phyloP scores from a whole-genome alignment of 2,888 invertebrate species.

The Lasioglossum vierecki region DNA sequence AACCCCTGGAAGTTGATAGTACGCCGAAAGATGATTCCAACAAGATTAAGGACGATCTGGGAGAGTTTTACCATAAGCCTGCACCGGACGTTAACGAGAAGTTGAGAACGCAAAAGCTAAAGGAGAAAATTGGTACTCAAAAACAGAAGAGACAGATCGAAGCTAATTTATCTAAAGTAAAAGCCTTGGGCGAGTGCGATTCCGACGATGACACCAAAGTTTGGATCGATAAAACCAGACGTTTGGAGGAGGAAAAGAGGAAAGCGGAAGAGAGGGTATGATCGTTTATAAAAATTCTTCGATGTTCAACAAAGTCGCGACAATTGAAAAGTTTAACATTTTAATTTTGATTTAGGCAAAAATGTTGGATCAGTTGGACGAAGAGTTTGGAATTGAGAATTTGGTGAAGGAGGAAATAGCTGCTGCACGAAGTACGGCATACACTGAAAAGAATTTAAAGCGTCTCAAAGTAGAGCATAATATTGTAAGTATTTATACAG shows the following conservation, averaged over 20 bases:
- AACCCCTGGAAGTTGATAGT: slow-evolving; percentile 91
- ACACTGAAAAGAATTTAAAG: slow-evolving; percentile 89
- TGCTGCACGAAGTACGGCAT: slow-evolving; percentile 86
- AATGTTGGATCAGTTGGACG: slow-evolving; percentile 97
- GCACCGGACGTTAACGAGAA: slow-evolving; percentile 91
- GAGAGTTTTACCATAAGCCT: slow-evolving; percentile 95
- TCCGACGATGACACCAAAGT: slow-evolving; percentile 89
- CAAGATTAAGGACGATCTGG: slow-evolving; percentile 86
- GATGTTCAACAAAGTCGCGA: background rate
- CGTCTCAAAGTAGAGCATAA: slow-evolving; percentile 96
- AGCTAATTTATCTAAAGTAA: slow-evolving; percentile 87
- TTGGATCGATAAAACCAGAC: slow-evolving; percentile 94
- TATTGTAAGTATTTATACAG: slow-evolving; percentile 82
- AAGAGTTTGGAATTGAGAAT: slow-evolving; percentile 95
- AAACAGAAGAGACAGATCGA: slow-evolving; percentile 92
- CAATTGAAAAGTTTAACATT: slow-evolving; percentile 4
- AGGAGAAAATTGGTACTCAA: slow-evolving; percentile 90
- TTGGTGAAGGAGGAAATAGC: slow-evolving; percentile 92
- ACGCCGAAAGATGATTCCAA: slow-evolving; percentile 76
- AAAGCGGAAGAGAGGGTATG: slow-evolving; percentile 92
- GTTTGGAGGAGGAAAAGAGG: slow-evolving; percentile 90
- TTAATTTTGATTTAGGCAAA: slow-evolving; percentile 87
- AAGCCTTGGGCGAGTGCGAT: slow-evolving; percentile 89
- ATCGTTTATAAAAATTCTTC: slow-evolving; percentile 7
- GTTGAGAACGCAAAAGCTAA: slow-evolving; percentile 91